Evolutionary conservation across 2,797 vertebrate species (phyloP).

Genomic region (Pteropus rufus): DNA sequence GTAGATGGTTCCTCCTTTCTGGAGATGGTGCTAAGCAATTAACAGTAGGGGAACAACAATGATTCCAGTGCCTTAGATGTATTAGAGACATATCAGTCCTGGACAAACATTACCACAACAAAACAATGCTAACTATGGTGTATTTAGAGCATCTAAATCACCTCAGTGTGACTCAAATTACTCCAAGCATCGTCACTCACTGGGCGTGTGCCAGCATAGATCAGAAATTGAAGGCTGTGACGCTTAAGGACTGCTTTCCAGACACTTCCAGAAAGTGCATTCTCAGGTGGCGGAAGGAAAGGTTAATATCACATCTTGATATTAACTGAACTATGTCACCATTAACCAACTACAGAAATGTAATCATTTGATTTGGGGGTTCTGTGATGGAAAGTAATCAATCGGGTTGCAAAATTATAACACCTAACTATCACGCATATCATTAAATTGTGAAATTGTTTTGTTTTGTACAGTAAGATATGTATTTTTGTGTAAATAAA

Average conservation of each 20-base stretch:
- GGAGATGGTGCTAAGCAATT: background rate
- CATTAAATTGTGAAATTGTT: background rate
- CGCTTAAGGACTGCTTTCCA: background rate
- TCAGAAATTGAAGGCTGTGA: background rate
- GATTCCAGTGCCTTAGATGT: background rate
- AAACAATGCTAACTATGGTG: accelerated
- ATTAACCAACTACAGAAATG: background rate
- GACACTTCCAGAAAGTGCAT: background rate
- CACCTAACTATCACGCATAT: accelerated
- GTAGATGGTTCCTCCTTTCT: background rate
- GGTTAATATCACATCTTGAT: background rate
- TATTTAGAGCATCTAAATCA: background rate
- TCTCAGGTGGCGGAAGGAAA: background rate
- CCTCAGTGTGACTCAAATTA: background rate
- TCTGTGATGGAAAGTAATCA: background rate
- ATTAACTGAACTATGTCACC: accelerated
- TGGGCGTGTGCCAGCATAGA: background rate
- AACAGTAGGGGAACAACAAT: background rate
- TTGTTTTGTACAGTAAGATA: too few species aligned
- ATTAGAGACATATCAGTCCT: background rate
- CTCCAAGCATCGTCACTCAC: background rate
- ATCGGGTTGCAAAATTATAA: background rate
- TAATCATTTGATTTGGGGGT: background rate
- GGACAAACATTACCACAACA: background rate
- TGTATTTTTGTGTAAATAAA: background rate